A percentile compares a stretch with the other conserved stretches of the same genome.
These are phyloP conservation scores for Chaetorhynchus papuensis DNA, from an alignment of 2,113 vertebrate species.

Conservation along the genomic window DNA sequence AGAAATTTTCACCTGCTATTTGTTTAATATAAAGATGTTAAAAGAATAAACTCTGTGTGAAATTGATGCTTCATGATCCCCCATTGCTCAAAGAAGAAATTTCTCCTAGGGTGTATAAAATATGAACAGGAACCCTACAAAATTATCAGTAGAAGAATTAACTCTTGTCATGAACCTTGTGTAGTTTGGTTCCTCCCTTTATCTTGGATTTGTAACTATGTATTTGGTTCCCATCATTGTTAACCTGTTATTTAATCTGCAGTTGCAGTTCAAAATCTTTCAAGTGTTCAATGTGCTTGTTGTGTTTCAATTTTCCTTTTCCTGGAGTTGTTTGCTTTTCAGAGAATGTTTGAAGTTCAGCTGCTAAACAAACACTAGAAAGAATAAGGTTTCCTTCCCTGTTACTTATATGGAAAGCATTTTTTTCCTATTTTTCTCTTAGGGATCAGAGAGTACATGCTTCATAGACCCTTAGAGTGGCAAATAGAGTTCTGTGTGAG, in stretches of 20 bases:
- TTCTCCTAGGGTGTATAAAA: not conserved
- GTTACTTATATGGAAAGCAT: not conserved
- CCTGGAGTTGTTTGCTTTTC: constrained; percentile 50
- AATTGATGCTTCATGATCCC: not conserved
- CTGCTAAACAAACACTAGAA: constrained; percentile 30
- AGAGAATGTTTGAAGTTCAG: constrained; percentile 37
- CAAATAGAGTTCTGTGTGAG: not conserved
- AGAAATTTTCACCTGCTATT: not conserved
- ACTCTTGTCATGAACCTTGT: not conserved
- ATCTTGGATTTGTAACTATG: not conserved
- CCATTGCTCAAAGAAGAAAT: not conserved
- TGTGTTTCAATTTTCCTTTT: constrained; percentile 51
- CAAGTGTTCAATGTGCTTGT: not conserved
- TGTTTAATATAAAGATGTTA: not conserved
- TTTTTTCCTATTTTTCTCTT: not conserved
- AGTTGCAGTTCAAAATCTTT: constrained; percentile 15
- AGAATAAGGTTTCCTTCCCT: constrained; percentile 48
- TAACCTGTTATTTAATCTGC: constrained; percentile 23
- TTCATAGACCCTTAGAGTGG: not conserved
- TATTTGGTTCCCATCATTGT: constrained; percentile 46
- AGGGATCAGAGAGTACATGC: not conserved
- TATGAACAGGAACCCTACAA: not conserved
- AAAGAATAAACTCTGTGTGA: not conserved
- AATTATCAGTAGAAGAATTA: not conserved
- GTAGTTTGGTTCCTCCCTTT: not conserved